Base-by-base conservation (phyloP, 2,797 vertebrate genomes). In the Epinephelus malabaricus region DNA sequence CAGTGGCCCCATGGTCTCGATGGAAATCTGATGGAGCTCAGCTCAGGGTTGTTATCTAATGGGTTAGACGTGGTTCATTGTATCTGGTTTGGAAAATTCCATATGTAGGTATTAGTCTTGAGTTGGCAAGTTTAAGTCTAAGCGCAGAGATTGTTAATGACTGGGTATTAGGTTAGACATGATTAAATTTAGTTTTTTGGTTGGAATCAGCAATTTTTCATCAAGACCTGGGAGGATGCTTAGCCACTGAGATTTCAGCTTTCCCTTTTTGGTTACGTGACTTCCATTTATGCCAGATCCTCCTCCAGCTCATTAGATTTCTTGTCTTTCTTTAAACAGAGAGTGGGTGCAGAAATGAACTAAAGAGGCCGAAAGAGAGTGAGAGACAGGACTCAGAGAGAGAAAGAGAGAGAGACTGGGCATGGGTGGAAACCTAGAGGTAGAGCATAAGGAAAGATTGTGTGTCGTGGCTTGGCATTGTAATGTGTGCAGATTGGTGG, bases 401-500 rank as follows among this genome's bases (percentile, higher is more conserved):
- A 34, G 34, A 34, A 34, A 50, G 70, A 47, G 38, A 56, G 30
- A 17, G 67, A 12, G 47, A 12, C 17, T 9, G 68, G 81, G 40
- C 19, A 51, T 62, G 51, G 70, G 27, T 50, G n/a, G 60, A 18
- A 76, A 51, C 59, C 54, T 58, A 27, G 71, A 76, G 85, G 55
- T 38, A 47, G 62, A 73, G 71, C 70, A 87, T 82, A 71, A 89
- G 86, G 85, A 92, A 82, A 75, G 83, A 90, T 86, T 85, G 78
- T 51, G 17, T 86, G 88, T 85, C 74, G 49, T 79, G 72, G 76
- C 87, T 86, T 90, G 90, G 86, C 88, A 90, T 79, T 75, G 75
- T 83, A 83, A 87, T 82, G 87, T 74, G 88, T 88, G 78, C 91
- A 90, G 91, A 93, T 91, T 88, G 90, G 83, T 88, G 78, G 82